phyloP scores from a whole-genome alignment of 2,797 vertebrate genomes.

The Tolypeutes matacus region DNA sequence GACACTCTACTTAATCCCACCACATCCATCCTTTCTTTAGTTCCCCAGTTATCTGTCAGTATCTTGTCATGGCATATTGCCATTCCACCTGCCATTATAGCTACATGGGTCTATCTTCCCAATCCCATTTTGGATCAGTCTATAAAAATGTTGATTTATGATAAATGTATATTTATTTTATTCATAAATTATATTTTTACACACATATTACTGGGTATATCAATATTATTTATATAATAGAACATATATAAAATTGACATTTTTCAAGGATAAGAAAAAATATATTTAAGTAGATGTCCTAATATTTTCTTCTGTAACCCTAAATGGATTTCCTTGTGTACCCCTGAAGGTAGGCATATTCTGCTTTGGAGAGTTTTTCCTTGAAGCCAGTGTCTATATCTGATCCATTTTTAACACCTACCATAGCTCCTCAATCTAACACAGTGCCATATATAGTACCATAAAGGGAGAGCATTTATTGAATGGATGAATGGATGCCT shows the following conservation, averaged over 20 bases:
- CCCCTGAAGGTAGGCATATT: background rate
- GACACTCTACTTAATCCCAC: background rate
- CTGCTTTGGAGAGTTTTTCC: background rate
- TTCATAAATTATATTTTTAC: background rate
- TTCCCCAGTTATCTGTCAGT: background rate
- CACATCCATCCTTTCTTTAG: background rate
- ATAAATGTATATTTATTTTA: background rate
- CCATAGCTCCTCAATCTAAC: background rate
- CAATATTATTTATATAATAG: background rate
- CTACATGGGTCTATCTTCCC: background rate
- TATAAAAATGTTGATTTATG: background rate
- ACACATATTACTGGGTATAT: background rate
- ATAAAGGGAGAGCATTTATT: background rate
- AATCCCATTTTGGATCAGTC: background rate
- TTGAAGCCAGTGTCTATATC: background rate
- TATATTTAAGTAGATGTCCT: background rate
- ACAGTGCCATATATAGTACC: background rate
- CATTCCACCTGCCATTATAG: background rate
- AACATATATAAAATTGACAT: background rate
- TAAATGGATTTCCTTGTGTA: background rate
- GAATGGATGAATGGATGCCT: background rate
- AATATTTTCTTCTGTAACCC: background rate
- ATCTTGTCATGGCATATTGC: background rate
- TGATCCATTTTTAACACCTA: background rate
- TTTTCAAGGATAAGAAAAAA: slow-evolving; percentile 5